A percentile compares a stretch with the other conserved stretches of the same genome.
Conservation (phyloP, 1,140 invertebrate genomes). For the Tenebrio molitor region DNA sequence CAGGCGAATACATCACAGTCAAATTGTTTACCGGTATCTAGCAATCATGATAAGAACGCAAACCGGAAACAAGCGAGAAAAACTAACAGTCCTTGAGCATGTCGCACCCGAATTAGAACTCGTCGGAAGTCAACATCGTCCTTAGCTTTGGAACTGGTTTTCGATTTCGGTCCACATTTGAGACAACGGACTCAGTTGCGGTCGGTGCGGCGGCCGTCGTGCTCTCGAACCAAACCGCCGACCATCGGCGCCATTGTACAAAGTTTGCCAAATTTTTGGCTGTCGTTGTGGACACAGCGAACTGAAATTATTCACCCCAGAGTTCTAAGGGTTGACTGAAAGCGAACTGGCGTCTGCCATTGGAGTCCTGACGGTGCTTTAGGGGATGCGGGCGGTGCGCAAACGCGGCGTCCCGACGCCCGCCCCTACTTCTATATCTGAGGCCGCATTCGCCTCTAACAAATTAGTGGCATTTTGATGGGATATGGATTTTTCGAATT, state of each 20-base stretch:
- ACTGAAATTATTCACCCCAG: slow-evolving; percentile 47
- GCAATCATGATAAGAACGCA: slow-evolving; percentile 10
- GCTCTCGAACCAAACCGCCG: background rate
- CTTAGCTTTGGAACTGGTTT: no score
- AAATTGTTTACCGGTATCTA: slow-evolving; percentile 16
- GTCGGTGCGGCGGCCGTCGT: background rate
- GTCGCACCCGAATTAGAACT: slow-evolving; percentile 11
- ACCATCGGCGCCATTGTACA: background rate
- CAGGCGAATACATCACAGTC: slow-evolving; percentile 75
- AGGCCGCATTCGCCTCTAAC: slow-evolving; percentile 63
- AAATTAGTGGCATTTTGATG: slow-evolving; percentile 67
- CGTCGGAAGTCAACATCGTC: background rate
- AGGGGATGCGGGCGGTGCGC: slow-evolving; percentile 51
- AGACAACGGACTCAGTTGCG: background rate
- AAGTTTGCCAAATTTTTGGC: slow-evolving; percentile 2
- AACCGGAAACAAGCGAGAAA: slow-evolving; percentile 1
- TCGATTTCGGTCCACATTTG: no score
- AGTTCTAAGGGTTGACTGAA: slow-evolving; percentile 56
- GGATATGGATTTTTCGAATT: slow-evolving; percentile 66
- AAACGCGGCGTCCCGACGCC: slow-evolving; percentile 59
- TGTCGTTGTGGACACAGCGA: background rate
- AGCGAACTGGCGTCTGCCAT: slow-evolving; percentile 59
- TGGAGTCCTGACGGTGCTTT: slow-evolving; percentile 56
- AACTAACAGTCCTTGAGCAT: slow-evolving; percentile 35
- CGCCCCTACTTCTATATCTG: slow-evolving; percentile 56